Base-by-base conservation (phyloP, 1,140 invertebrate genomes). In the Eulimnadia texana region DNA sequence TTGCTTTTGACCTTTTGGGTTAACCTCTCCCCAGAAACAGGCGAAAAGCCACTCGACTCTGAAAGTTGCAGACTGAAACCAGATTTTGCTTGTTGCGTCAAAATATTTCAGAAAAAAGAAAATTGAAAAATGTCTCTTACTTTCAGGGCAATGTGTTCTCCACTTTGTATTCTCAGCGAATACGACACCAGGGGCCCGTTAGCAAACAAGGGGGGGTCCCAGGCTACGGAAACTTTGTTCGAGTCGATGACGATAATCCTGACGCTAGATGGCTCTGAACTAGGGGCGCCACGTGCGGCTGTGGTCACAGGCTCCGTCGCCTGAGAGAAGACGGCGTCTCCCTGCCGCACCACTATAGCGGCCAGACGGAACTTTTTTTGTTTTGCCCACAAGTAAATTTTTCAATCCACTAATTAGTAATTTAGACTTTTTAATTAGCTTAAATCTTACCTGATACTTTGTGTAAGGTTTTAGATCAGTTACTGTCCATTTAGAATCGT, bases 111-210 rank as follows among this genome's bases (percentile, higher is more conserved):
- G n/a, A n/a, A n/a, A n/a, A n/a, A n/a, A n/a, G n/a, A n/a, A n/a
- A n/a, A n/a, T n/a, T n/a, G n/a, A 42, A 42, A 42, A 42, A 42
- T 9, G 33, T 42, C 33, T 50, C 64, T 33, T 57, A 65, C 58
- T 80, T 85, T 81, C 70, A 82, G 71, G 70, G 81, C 80, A 67
- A 82, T 76, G 68, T 79, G 80, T 59, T 80, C 79, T 49, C 76
- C 72, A 64, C 81, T 79, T 50, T 77, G 75, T 22, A 86, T 77
- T 67, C 83, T 78, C 51, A 92, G 74, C 55, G 85, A 82, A 75
- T 92, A 93, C 50, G 87, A 88, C 51, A 91, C 80, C 64, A 95
- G 76, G 62, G 86, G 88, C 58, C 89, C 90, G 72, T 93, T 93
- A 23, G 85, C 84, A 69, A 88, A 91, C 11, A 80, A 78, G 13